Evolutionary conservation across 2,888 invertebrate genomes (phyloP), one percentile per base, ranked within the genome.

Genomic region (Nebria salina): DNA sequence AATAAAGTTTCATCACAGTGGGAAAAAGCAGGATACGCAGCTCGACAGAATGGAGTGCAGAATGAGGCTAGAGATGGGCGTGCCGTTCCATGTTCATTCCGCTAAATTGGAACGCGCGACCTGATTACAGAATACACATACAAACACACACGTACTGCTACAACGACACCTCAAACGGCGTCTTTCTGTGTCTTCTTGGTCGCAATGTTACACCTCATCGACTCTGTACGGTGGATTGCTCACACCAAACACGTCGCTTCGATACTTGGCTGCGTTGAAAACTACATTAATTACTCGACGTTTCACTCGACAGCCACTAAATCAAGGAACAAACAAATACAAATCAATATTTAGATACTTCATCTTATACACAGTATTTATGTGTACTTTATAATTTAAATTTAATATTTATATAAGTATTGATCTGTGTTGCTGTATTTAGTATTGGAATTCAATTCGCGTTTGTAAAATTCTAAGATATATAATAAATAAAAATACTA

Each of bases 101-200:
- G 75, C 72, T 80, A 80, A 80, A 80, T 80, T 80, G 80, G 80
- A 80, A 75, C 80, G 80, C 80, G 80, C 80, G 80, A 72, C 80
- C 80, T 80, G 80, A 80, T 80, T 80, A 80, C 80, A 65, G 80
- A 80, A 74, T 73, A 79, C 79, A 79, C 80, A 80, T 70, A 80
- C 75, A 80, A 34, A 26, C 65, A 43, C 43, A 65, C 73, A 64
- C 41, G 72, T 13, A 6, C 66, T n/a, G 26, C 26, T 34, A 70
- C 70, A 65, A 43, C 65, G 8, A 9, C 66, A 79, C 26, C 74
- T 54, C 79, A 79, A 79, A 79, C 75, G 74, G 43, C 73, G 42
- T 41, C 66, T 20, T 42, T 42, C 13, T 73, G 73, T 73, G 26
- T 73, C 73, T 68, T 25, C 25, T n/a, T 73, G 15, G 34, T 41